phyloP scores from a whole-genome alignment of 2,797 vertebrate genomes.

The Brachymystax lenok region DNA sequence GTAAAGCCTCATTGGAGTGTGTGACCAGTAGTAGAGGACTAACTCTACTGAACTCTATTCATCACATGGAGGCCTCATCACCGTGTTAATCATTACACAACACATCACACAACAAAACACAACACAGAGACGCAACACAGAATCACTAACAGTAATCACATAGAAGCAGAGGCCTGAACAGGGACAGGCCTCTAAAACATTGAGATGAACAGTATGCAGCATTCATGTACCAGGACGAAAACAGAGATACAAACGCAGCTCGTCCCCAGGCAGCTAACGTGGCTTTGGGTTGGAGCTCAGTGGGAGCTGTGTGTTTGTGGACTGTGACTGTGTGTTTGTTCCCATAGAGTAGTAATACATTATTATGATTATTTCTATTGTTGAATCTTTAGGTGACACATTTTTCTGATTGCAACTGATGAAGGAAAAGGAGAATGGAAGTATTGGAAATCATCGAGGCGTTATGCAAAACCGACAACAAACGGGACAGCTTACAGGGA shows the following conservation, averaged over 20 bases:
- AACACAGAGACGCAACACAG: background rate
- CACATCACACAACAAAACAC: slow-evolving; percentile 29
- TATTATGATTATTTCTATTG: background rate
- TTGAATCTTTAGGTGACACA: background rate
- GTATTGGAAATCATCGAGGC: background rate
- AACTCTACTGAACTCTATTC: background rate
- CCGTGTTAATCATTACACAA: slow-evolving; percentile 3
- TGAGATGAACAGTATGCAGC: background rate
- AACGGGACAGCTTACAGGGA: background rate
- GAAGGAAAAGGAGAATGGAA: background rate
- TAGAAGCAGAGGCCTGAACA: background rate
- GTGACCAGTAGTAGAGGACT: background rate
- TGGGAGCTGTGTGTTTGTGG: slow-evolving; percentile 10
- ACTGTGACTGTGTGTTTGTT: slow-evolving; percentile 11
- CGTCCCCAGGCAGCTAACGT: background rate
- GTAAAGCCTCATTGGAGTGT: no score
- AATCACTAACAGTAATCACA: slow-evolving; percentile 36
- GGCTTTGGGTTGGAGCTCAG: background rate
- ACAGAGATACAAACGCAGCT: slow-evolving; percentile 62
- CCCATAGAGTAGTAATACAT: background rate
- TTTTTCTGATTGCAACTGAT: background rate
- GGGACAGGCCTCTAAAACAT: background rate
- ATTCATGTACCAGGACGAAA: slow-evolving; percentile 34
- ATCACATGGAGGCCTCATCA: background rate
- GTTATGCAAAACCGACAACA: background rate